These are phyloP conservation scores for Bombus pascuorum DNA, from an alignment of 1,140 invertebrate genomes.

Conservation along the genomic window DNA sequence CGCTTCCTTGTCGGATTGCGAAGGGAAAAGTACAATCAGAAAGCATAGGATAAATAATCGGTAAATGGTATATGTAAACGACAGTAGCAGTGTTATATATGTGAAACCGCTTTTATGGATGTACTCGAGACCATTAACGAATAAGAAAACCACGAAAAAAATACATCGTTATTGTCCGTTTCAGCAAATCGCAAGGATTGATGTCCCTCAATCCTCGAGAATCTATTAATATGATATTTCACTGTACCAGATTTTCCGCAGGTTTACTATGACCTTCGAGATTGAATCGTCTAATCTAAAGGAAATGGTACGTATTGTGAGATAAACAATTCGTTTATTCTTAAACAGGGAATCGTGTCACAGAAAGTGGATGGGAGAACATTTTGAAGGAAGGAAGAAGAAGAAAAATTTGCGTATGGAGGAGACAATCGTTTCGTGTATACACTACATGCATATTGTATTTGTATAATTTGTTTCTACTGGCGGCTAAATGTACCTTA, in stretches of 20 bases:
- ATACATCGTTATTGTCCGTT: not conserved
- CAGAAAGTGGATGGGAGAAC: not conserved
- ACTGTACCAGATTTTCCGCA: not conserved
- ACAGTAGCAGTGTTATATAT: conserved; percentile 32
- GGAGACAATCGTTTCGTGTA: conserved; percentile 14
- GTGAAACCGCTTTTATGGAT: conserved; percentile 40
- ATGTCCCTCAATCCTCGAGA: not conserved
- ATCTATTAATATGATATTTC: conserved; percentile 18
- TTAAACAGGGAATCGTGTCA: not conserved
- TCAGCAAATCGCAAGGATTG: conserved; percentile 3
- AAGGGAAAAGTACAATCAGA: conserved; percentile 11
- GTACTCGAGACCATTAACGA: conserved; percentile 22
- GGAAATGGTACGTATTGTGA: not conserved
- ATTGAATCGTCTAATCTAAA: not conserved
- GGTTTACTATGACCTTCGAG: not conserved
- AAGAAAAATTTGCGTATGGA: not conserved
- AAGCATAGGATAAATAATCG: conserved; percentile 17
- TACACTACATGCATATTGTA: not conserved
- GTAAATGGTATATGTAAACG: conserved; percentile 36
- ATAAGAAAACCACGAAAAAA: not conserved
- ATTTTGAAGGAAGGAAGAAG: not conserved
- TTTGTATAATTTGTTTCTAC: conserved; percentile 16
- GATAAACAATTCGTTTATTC: not conserved
- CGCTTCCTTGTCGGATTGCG: not conserved
- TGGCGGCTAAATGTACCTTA: not conserved